phyloP scores from a whole-genome alignment of 92 coral and sea anemone genomes.

The Bergia sp. region DNA sequence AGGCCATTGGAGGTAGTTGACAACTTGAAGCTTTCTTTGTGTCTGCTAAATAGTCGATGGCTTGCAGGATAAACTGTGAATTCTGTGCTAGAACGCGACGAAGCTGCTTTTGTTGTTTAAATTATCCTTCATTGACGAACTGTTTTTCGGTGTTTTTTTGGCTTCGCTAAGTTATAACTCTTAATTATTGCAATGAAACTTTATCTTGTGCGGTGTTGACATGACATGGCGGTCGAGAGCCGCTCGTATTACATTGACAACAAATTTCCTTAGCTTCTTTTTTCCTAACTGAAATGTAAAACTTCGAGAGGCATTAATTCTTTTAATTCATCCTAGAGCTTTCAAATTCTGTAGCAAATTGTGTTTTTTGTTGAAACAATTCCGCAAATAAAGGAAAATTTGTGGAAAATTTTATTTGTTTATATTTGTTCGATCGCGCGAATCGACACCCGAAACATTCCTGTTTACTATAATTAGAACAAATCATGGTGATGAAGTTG shows the following conservation, averaged over 20 bases:
- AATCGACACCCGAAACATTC: background rate
- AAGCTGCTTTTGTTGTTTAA: background rate
- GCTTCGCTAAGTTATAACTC: constrained; percentile 44
- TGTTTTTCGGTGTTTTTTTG: constrained; percentile 52
- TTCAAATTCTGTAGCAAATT: background rate
- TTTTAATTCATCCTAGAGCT: background rate
- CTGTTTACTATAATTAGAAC: background rate
- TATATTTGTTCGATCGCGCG: background rate
- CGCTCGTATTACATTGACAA: constrained; percentile 15
- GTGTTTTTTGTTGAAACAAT: constrained; percentile 1
- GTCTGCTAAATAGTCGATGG: background rate
- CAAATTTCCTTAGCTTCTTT: constrained; percentile 1
- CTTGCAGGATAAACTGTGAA: background rate
- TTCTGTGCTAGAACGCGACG: background rate
- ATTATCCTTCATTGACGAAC: constrained; percentile 30
- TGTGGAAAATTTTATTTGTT: background rate
- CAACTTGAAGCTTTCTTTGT: no score
- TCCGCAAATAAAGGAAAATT: constrained; percentile 1
- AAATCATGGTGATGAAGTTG: background rate
- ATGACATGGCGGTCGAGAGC: constrained; percentile 48
- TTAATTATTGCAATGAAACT: constrained; percentile 43
- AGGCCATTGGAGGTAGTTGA: no score
- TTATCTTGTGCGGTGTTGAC: constrained; percentile 40
- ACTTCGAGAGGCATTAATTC: constrained; percentile 18
- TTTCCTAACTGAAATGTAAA: background rate